Evolutionary conservation across 2,888 invertebrate species (phyloP).

Genomic region (Spisula solida): DNA sequence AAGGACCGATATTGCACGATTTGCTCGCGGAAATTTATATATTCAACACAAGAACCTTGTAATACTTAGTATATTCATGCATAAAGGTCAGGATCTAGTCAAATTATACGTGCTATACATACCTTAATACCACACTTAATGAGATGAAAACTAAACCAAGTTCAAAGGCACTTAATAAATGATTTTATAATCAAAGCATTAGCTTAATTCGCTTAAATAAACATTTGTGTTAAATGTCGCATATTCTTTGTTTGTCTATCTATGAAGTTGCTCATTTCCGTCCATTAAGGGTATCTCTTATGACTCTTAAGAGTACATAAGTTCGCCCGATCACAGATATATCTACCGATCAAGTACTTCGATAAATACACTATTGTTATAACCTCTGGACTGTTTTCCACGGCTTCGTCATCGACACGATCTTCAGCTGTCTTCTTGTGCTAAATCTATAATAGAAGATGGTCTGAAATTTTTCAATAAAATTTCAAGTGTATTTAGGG

Average conservation of each 20-base stretch:
- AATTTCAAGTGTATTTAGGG: conserved; percentile 10
- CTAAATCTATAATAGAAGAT: background rate
- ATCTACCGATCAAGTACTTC: background rate
- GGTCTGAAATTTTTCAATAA: conserved; percentile 6
- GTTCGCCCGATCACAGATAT: background rate
- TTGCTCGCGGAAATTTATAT: too few species aligned
- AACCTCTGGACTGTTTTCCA: background rate
- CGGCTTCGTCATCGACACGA: background rate
- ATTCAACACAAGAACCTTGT: too few species aligned
- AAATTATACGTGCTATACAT: too few species aligned
- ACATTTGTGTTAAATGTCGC: background rate
- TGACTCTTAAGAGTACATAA: conserved; percentile 2
- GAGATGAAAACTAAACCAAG: background rate
- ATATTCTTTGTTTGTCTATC: background rate
- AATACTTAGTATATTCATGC: too few species aligned
- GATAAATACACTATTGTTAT: conserved; percentile 13
- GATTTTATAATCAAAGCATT: background rate
- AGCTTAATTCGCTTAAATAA: background rate
- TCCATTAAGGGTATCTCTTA: background rate
- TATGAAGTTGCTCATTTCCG: background rate
- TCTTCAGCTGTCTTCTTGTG: conserved; percentile 4
- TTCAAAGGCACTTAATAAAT: background rate
- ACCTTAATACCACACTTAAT: too few species aligned
- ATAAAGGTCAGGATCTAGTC: too few species aligned
- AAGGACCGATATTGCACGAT: too few species aligned